Evolutionary conservation across 1,140 invertebrate species (phyloP), one percentile per base, ranked within the genome.

Genomic region (Carposina sasakii): DNA sequence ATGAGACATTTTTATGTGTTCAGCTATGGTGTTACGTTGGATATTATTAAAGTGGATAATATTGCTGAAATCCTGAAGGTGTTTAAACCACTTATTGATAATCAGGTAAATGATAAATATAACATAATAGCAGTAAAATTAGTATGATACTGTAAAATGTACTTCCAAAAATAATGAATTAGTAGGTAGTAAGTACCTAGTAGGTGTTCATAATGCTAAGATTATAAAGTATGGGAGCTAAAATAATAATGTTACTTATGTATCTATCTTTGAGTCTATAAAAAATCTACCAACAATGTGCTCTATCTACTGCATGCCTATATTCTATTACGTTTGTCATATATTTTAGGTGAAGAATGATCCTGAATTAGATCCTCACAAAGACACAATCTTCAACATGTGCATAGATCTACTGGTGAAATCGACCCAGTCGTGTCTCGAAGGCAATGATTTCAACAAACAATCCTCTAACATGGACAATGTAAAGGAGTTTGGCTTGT

Each of bases 381-480:
- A 88, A 61, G 68, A 85, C 9, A 54, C 84, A 57, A 83, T 88
- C 46, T 60, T 89, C 10, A 76, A 86, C 58, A 50, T 81, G 26
- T 75, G 87, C 47, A 77, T 89, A n/a, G 71, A 87, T 48, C 53
- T 81, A 43, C 57, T 91, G 37, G 57, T 86, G 8, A 73, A 77
- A 28, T 71, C 72, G 3, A 84, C 88, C 9, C 76, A 84, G 56
- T 71, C 73, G 36, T 86, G 85, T 50, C 67, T 91, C 19, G 76
- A 86, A 51, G 81, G 48, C 43, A 85, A 82, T 31, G 85, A 90
- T 60, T 71, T 79, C 33, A 75, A 72, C 3, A 44, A 88, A 15
- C 90, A 91, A 59, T 71, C 85, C 12, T 81, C 84, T 12, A 70
- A 89, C 40, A 60, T 91, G 4, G 52, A 76, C 20, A 85, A 86